Base-by-base conservation (phyloP, 2,113 vertebrate genomes). In the Dasyornis broadbenti region DNA sequence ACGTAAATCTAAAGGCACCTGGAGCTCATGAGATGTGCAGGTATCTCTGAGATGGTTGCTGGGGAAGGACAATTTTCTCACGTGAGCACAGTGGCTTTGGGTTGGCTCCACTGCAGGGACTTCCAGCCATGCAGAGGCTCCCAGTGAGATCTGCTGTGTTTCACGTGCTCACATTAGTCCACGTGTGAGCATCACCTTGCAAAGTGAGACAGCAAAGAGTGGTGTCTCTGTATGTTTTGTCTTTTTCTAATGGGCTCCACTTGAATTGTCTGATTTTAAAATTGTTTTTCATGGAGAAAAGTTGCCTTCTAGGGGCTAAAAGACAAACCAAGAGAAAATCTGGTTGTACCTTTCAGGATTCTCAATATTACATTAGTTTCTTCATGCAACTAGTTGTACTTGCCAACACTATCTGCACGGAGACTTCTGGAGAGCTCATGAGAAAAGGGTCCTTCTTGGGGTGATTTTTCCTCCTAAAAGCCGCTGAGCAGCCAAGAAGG, bases 391-490 rank as follows among this genome's bases (percentile, higher is more conserved):
- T 56, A 39, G 28, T 50, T 35, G 19, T 78, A 15, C 10, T 11
- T 19, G n/a, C 45, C 37, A 64, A 15, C 11, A 39, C 4, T 16
- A 27, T n/a, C 33, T 66, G 49, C 35, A 39, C 35, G 90, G 89
- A 75, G 23, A 47, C 76, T 82, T 91, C 47, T 65, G 44, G 56
- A 60, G 81, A 30, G 86, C 72, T 15, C 15, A 4, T n/a, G 35
- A 73, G 68, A 21, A 82, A 89, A 60, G 35, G 2, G 31, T 47
- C 81, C 56, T 60, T 70, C 76, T 71, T 59, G 63, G 84, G 70
- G 78, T 71, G 45, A 60, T 44, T 94, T 84, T 95, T 61, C 60
- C 53, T 94, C 75, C 50, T 66, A 39, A 93, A 91, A 96, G 52
- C 70, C 5, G 0, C 90, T 56, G 44, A 79, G 64, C 73, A 78